A percentile compares a stretch with the other conserved stretches of the same genome.
Evolutionary conservation across 2,113 vertebrate species (phyloP).

Genomic region (Semicossyphus pulcher): DNA sequence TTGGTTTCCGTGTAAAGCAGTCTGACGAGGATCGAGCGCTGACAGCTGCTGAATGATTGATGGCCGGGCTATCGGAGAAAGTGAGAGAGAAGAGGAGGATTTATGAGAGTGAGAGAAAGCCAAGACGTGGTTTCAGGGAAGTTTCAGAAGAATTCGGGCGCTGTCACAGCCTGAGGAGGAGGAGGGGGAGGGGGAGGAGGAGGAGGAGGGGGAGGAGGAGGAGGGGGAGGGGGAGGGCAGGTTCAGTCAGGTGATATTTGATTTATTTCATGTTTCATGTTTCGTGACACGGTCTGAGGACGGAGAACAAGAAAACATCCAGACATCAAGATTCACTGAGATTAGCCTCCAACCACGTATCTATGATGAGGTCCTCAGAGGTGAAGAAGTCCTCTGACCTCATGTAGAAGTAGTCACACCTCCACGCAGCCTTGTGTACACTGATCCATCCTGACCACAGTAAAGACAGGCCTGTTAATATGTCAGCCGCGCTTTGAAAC

Average conservation of each 20-base stretch:
- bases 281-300: neutral
- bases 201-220: neutral
- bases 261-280: neutral
- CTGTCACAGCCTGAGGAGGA: neutral
- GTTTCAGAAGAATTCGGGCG: slow-evolving; percentile 1
- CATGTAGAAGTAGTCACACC: too few species aligned
- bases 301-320: neutral
- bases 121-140: neutral
- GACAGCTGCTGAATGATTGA: neutral
- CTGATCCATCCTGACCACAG: too few species aligned
- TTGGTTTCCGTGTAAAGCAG: neutral
- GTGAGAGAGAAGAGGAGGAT: neutral
- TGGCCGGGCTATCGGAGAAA: neutral
- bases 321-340: neutral
- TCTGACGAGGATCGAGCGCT: neutral
- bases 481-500: too few species aligned
- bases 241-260: neutral
- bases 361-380: neutral
- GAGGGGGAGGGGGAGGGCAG: neutral
- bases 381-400: neutral
- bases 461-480: too few species aligned
- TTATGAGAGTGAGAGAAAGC: neutral
- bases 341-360: neutral
- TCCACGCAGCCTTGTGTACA: too few species aligned
- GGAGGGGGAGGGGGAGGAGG: neutral